These are phyloP conservation scores for Bothrops jararaca DNA, from an alignment of 2,113 vertebrate species.

Conservation along the genomic window DNA sequence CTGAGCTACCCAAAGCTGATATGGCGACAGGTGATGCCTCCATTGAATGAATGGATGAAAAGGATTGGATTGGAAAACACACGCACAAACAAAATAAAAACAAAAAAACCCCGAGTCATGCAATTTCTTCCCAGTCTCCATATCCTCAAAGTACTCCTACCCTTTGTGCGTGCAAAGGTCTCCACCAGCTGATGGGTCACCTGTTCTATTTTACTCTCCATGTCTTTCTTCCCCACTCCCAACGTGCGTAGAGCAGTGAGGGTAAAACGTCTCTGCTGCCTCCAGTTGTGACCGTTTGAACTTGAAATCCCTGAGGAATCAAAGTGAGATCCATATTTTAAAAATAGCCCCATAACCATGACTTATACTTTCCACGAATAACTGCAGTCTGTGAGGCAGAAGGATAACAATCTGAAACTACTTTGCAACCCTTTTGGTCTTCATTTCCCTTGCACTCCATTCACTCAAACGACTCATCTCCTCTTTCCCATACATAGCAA, in stretches of 20 bases:
- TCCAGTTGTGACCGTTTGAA: neutral
- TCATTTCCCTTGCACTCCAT: neutral
- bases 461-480: too few relatives aligned
- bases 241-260: neutral
- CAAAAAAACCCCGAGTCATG: neutral
- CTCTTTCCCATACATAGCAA: too few relatives aligned
- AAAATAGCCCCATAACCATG: neutral
- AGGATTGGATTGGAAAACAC: neutral
- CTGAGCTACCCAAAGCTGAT: too few relatives aligned
- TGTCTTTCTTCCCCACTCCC: neutral
- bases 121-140: neutral
- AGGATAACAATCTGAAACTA: neutral
- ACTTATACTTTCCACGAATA: neutral
- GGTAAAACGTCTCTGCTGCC: neutral
- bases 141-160: neutral
- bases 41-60: neutral
- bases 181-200: neutral
- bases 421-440: neutral
- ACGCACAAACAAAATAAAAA: too few relatives aligned
- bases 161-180: neutral
- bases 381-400: neutral
- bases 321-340: neutral
- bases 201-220: neutral
- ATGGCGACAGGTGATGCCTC: too few relatives aligned
- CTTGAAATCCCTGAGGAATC: neutral